A percentile compares a stretch with the other conserved stretches of the same genome.
phyloP scores from a whole-genome alignment of 2,888 invertebrate genomes.

The Drosophila monieri region DNA sequence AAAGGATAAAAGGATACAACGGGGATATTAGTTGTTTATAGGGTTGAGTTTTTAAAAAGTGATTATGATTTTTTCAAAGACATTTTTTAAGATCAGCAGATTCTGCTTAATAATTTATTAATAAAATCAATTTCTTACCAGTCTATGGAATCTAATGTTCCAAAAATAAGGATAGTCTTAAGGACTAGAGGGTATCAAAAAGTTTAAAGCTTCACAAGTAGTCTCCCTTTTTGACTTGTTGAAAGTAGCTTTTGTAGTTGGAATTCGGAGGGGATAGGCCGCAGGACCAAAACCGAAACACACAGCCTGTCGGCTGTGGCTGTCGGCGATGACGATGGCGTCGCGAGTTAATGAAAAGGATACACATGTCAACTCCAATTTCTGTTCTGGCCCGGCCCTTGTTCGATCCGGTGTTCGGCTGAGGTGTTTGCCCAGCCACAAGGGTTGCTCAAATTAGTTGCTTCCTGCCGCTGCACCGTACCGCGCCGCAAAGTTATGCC shows the following conservation, averaged over 20 bases:
- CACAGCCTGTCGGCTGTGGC: conserved; percentile 38
- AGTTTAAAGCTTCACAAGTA: neutral
- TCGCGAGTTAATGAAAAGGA: conserved; percentile 84
- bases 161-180: too few species aligned
- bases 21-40: conserved; percentile 9
- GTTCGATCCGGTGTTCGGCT: conserved; percentile 28
- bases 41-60: neutral
- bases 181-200: conserved; percentile 18
- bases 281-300: conserved; percentile 26
- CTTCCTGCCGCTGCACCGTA: conserved; percentile 49
- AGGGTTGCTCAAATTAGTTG: conserved; percentile 77
- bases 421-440: conserved; percentile 63
- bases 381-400: conserved; percentile 47
- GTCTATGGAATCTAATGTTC: too few species aligned
- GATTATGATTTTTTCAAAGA: too few species aligned
- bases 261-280: conserved; percentile 39
- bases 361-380: conserved; percentile 84
- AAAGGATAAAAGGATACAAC: neutral
- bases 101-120: too few species aligned
- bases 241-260: conserved; percentile 57
- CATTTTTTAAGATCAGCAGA: too few species aligned
- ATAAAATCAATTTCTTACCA: too few species aligned
- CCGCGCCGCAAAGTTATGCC: conserved; percentile 26
- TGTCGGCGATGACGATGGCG: conserved; percentile 43
- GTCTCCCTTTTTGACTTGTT: conserved; percentile 24